Percentiles rank a stretch among this genome's conserved stretches.
Conservation (phyloP, 2,888 invertebrate genomes). For the Drosophila acutilabella region DNA sequence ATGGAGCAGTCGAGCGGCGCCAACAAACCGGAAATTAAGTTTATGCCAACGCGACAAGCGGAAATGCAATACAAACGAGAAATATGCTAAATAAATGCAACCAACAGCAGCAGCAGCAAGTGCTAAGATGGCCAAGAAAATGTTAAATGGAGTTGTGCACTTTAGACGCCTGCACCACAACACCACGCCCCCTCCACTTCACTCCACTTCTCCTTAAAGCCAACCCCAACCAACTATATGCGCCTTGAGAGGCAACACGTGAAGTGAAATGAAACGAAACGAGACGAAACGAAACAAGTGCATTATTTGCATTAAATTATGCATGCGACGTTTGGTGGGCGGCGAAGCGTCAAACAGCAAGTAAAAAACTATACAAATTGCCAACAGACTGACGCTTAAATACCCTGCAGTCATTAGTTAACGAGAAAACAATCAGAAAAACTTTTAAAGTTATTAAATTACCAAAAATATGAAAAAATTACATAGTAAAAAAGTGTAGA, state of each 20-base stretch:
- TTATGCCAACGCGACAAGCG: conserved; percentile 61
- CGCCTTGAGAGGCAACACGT: conserved; percentile 63
- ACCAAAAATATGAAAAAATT: background rate
- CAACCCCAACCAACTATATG: background rate
- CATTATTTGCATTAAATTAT: conserved; percentile 81
- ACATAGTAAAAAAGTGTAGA: background rate
- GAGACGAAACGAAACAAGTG: conserved; percentile 78
- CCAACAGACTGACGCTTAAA: background rate
- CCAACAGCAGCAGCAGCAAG: conserved; percentile 17
- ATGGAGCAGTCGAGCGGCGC: conserved; percentile 51
- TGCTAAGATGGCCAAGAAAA: conserved; percentile 59
- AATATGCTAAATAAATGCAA: conserved; percentile 74
- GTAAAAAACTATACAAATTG: conserved; percentile 26
- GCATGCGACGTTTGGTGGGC: conserved; percentile 67
- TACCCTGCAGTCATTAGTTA: conserved; percentile 16
- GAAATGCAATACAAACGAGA: conserved; percentile 71
- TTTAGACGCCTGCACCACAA: conserved; percentile 31
- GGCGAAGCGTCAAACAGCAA: conserved; percentile 58
- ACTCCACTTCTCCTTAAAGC: conserved; percentile 1
- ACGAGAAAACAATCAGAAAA: background rate
- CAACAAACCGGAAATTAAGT: conserved; percentile 77
- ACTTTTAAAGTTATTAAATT: background rate
- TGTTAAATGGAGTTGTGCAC: conserved; percentile 75
- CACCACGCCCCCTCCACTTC: background rate
- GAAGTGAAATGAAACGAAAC: conserved; percentile 75